Conservation (phyloP, 2,113 vertebrate species). For the Rhabdomys dilectus region DNA sequence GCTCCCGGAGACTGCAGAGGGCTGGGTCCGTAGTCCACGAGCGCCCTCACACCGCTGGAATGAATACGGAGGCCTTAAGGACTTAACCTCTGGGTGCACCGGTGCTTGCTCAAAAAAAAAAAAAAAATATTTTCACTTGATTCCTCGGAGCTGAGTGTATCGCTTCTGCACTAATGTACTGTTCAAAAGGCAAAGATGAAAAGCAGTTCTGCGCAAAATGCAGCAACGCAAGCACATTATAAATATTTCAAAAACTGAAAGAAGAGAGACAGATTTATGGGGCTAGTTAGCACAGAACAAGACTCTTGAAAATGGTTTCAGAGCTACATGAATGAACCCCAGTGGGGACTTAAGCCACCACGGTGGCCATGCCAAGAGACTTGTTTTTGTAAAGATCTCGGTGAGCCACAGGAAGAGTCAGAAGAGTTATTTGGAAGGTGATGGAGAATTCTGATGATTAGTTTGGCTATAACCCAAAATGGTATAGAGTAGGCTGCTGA, state of each 20-base stretch:
- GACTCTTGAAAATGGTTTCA: conserved; percentile 56
- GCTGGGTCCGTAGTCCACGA: conserved; percentile 69
- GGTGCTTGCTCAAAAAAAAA: conserved; percentile 69
- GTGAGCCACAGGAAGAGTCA: neutral
- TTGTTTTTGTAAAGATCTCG: conserved; percentile 30
- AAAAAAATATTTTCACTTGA: conserved; percentile 68
- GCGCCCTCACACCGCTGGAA: conserved; percentile 83
- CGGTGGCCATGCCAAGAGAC: neutral
- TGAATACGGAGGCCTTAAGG: conserved; percentile 70
- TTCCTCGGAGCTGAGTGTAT: conserved; percentile 56
- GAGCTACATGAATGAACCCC: neutral
- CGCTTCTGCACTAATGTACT: conserved; percentile 55
- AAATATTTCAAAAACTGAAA: conserved; percentile 39
- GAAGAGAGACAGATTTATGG: conserved; percentile 20
- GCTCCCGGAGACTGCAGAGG: conserved; percentile 66
- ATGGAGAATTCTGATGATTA: conserved; percentile 48
- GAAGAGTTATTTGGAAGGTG: conserved; percentile 34
- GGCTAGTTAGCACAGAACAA: conserved; percentile 32
- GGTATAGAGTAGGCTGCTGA: neutral
- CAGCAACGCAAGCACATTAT: conserved; percentile 21
- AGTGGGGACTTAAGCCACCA: neutral
- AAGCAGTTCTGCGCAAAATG: conserved; percentile 10
- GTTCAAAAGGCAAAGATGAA: conserved; percentile 61
- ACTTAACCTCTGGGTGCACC: conserved; percentile 60
- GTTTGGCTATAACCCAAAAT: conserved; percentile 19